These are phyloP conservation scores for Propithecus coquereli DNA, from an alignment of 2,113 vertebrate genomes.

Conservation along the genomic window DNA sequence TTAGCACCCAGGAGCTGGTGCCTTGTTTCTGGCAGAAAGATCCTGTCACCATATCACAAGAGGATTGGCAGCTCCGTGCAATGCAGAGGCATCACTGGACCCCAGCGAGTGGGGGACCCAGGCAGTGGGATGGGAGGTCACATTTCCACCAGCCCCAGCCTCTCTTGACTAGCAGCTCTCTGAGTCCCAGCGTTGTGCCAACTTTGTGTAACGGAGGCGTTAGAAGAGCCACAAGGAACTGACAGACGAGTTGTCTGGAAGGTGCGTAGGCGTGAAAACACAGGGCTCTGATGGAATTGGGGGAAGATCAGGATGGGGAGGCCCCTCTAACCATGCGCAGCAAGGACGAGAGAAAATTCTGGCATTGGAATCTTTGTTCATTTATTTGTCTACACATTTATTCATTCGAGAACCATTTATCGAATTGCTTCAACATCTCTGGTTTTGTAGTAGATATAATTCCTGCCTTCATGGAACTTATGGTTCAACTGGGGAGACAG, in stretches of 20 bases:
- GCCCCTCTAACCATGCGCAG: fast-evolving
- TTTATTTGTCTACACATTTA: background rate
- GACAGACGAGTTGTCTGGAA: background rate
- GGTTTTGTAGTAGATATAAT: background rate
- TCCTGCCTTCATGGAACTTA: background rate
- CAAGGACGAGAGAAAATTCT: background rate
- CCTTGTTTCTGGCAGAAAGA: background rate
- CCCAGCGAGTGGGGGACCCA: background rate
- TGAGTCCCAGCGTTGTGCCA: background rate
- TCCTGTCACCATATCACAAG: background rate
- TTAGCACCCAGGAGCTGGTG: background rate
- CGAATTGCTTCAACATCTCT: background rate
- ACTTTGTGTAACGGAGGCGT: background rate
- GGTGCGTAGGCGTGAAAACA: background rate
- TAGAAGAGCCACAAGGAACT: background rate
- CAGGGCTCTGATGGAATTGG: fast-evolving
- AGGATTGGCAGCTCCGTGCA: background rate
- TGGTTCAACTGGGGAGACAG: background rate
- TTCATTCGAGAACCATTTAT: background rate
- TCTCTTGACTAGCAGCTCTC: background rate
- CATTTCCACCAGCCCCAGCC: background rate
- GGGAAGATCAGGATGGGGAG: background rate
- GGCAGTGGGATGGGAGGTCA: background rate
- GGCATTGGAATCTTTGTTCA: background rate
- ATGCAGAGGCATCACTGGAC: background rate